Evolutionary conservation across 1,140 invertebrate species (phyloP), one percentile per base, ranked within the genome.

Genomic region (Olivierus martensii): DNA sequence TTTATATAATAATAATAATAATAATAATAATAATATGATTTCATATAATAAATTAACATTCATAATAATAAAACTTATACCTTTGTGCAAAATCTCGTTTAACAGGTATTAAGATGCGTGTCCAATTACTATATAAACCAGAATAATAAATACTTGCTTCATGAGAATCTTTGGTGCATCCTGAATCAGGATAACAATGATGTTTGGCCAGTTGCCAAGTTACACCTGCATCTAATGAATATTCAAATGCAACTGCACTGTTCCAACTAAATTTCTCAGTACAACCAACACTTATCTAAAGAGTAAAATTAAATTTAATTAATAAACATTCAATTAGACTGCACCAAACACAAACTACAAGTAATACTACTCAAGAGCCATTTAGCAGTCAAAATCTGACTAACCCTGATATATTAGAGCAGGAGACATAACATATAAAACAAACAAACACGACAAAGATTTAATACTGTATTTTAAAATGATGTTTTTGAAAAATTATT

Each of bases 181-280:
- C 45, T 12, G 34, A 21, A 17, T 42, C 51, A 11, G 41, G 36
- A 17, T 39, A 56, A 19, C 55, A 56, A 14, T 49, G 51, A 2
- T 46, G 19, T 35, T 49, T 19, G 0, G 51, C 50, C 9, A 68
- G 56, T 36, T 60, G 56, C 70, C 70, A 71, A n/a, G 61, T 65
- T 42, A 65, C 66, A 7, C 70, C 68, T 17, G 65, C 66, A 63
- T 71, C 60, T 12, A 51, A 62, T 6, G 67, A 68, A 57, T 66
- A 71, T 52, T 69, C 63, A 12, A 71, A 49, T 15, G 68, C 51
- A 1, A 71, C 56, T 22, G 15, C 47, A 51, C 52, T 53, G 1
- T 46, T 49, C 51, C 51, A 51, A 12, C 51, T 38, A 53, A 53
- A 57, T 28, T 53, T 53, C 11, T 46, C 35, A 14, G 47, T 34